Evolutionary conservation across 2,113 vertebrate species (phyloP).

Genomic region (Microcebus tavaratra): DNA sequence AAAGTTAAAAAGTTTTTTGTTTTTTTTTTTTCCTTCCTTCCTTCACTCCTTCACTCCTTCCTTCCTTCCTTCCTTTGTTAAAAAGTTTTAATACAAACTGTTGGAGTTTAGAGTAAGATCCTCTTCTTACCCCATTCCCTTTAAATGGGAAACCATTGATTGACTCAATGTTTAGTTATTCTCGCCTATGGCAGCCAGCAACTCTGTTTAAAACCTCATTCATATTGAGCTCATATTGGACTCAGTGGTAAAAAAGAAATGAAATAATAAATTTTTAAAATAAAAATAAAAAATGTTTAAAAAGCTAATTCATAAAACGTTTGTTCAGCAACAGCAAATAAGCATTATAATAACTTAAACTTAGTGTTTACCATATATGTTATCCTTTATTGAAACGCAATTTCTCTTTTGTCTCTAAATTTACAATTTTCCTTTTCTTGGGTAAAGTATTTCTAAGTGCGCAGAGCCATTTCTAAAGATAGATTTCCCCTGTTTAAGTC

Average conservation of each 20-base stretch:
- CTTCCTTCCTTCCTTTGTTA: neutral
- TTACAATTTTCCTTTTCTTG: neutral
- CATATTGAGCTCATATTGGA: neutral
- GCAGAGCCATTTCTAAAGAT: neutral
- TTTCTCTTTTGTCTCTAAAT: neutral
- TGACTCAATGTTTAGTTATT: neutral
- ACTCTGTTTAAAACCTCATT: neutral
- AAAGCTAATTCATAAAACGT: neutral
- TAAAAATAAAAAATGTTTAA: too few species aligned
- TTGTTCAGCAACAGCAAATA: neutral
- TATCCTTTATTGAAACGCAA: neutral
- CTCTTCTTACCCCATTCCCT: neutral
- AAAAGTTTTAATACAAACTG: neutral
- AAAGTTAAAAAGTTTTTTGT: neutral
- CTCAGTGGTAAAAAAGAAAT: too few species aligned
- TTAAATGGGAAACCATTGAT: constrained; percentile 8
- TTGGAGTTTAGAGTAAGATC: constrained; percentile 2
- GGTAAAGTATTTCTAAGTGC: constrained; percentile 16
- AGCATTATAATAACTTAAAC: neutral
- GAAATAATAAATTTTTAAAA: too few species aligned
- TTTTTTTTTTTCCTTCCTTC: too few species aligned
- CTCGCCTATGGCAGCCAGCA: neutral
- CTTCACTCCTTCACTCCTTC: too few species aligned
- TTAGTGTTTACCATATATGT: neutral
- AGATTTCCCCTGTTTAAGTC: neutral